A percentile compares a stretch with the other conserved stretches of the same genome.
Evolutionary conservation across 2,113 vertebrate species (phyloP).

Genomic region (rat (Rattus norvegicus)): DNA sequence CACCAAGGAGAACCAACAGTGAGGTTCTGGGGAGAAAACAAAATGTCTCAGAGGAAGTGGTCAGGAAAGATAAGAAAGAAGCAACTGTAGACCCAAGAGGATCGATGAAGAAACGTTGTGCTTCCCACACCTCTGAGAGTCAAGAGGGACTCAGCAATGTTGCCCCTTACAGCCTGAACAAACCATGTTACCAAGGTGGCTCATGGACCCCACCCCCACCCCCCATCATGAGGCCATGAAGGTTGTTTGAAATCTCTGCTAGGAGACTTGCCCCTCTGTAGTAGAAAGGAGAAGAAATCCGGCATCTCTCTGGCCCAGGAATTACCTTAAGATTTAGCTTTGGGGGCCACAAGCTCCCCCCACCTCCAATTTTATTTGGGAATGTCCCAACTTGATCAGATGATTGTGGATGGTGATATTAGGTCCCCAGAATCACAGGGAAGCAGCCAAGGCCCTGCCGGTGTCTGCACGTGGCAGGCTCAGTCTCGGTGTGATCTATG

Average conservation of each 20-base stretch:
- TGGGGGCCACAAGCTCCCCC: background rate
- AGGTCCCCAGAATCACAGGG: background rate
- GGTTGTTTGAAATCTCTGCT: background rate
- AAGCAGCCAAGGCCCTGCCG: background rate
- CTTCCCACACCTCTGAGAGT: background rate
- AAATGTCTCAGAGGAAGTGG: background rate
- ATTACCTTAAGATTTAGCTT: background rate
- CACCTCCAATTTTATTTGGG: background rate
- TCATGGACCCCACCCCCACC: background rate
- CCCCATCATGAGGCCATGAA: background rate
- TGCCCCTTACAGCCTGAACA: background rate
- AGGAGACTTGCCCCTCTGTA: background rate
- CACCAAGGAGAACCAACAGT: background rate
- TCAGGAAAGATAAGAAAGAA: background rate
- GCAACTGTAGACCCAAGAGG: background rate
- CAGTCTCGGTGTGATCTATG: slow-evolving; percentile 47
- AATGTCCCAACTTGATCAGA: background rate
- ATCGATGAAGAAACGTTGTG: background rate
- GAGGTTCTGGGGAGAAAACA: background rate
- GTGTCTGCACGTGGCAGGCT: background rate
- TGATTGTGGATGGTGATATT: background rate
- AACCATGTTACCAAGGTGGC: too few relatives aligned
- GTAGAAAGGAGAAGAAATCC: background rate
- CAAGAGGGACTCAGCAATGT: background rate
- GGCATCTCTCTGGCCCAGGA: background rate